Conservation (phyloP, 2,113 vertebrate genomes). For the Coptodon rendalli region DNA sequence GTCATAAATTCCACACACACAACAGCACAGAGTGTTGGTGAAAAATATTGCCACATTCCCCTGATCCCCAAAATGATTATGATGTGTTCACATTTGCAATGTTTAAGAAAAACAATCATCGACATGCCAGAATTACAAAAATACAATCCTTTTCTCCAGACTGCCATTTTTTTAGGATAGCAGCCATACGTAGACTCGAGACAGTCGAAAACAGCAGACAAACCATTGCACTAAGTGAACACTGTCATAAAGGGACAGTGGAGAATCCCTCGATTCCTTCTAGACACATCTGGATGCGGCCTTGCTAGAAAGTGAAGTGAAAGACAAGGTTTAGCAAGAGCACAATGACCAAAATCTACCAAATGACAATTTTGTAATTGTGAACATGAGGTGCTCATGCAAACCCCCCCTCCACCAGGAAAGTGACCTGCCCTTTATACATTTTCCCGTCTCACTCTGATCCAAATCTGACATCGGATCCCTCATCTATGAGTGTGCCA, state of each 20-base stretch:
- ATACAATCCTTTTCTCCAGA: constrained; percentile 28
- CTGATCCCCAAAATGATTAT: background rate
- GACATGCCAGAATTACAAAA: background rate
- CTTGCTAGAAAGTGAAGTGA: background rate
- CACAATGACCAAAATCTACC: constrained; percentile 41
- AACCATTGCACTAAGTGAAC: constrained; percentile 57
- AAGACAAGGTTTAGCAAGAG: constrained; percentile 7
- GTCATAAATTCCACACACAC: background rate
- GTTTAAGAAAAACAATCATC: background rate
- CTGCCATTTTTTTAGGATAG: constrained; percentile 78
- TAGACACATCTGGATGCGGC: background rate
- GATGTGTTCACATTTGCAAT: constrained; percentile 33
- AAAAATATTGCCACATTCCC: background rate
- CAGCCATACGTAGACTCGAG: constrained; percentile 69
- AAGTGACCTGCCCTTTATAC: background rate
- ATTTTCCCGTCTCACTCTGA: rapidly evolving
- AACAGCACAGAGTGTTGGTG: constrained; percentile 12
- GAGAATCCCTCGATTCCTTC: constrained; percentile 18
- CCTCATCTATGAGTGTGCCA: constrained; percentile 60
- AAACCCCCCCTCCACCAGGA: background rate
- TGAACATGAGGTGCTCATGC: constrained; percentile 20
- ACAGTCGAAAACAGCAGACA: constrained; percentile 17
- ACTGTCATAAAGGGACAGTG: constrained; percentile 32
- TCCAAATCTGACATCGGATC: constrained; percentile 21
- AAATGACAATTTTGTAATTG: constrained; percentile 1